phyloP scores from a whole-genome alignment of 2,113 vertebrate species.

The Hassar affinis region DNA sequence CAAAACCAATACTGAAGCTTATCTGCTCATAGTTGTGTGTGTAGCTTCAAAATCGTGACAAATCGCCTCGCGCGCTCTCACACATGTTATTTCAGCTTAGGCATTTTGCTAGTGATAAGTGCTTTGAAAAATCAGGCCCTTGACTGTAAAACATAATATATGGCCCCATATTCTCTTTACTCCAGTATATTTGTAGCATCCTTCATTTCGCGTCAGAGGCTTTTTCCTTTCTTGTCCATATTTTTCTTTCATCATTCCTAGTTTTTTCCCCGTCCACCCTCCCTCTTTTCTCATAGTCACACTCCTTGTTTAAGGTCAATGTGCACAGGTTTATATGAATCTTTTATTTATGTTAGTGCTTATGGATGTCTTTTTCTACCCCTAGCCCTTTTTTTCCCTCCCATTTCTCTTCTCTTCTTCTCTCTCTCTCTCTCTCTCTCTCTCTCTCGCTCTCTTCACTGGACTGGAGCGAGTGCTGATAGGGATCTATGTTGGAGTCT shows the following conservation, averaged over 20 bases:
- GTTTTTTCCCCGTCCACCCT: slow-evolving; percentile 14
- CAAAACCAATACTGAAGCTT: not conserved
- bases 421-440: slow-evolving; percentile 42
- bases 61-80: not conserved
- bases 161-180: not conserved
- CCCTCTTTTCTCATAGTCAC: slow-evolving; percentile 52
- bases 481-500: slow-evolving; percentile 79
- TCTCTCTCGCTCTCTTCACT: slow-evolving; percentile 53
- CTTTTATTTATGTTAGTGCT: slow-evolving; percentile 25
- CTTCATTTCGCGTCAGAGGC: slow-evolving; percentile 13
- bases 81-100: not conserved
- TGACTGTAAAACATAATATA: slow-evolving; percentile 23
- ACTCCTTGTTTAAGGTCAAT: slow-evolving; percentile 44
- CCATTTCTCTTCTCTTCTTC: slow-evolving; percentile 33
- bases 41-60: not conserved
- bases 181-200: not conserved
- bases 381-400: slow-evolving; percentile 29
- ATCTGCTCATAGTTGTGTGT: not conserved
- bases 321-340: slow-evolving; percentile 39
- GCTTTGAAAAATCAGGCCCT: slow-evolving; percentile 5
- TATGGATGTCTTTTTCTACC: slow-evolving; percentile 40
- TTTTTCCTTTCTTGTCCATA: slow-evolving; percentile 1
- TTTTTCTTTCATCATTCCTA: not conserved
- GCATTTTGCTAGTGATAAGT: slow-evolving; percentile 12
- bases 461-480: slow-evolving; percentile 71